A percentile compares a stretch with the other conserved stretches of the same genome.
Evolutionary conservation across 2,797 vertebrate species (phyloP).

Genomic region (Sebastes goodei): DNA sequence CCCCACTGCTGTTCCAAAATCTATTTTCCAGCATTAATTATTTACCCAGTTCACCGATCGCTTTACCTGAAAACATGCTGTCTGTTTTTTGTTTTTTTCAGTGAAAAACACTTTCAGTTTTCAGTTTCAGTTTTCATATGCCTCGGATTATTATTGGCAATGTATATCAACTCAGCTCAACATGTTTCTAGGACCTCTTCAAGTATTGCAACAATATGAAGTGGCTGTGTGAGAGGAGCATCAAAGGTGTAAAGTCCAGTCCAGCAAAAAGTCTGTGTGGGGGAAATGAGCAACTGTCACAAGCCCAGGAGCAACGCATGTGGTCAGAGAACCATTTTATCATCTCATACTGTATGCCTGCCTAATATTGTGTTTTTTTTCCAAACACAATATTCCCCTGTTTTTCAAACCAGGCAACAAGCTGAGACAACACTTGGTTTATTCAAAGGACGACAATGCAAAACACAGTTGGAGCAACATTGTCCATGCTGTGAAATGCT

Average conservation of each 20-base stretch:
- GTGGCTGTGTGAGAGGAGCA: not conserved
- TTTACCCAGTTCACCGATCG: not conserved
- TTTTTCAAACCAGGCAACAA: constrained; percentile 1
- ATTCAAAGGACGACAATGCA: not conserved
- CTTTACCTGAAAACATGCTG: not conserved
- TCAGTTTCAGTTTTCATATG: not conserved
- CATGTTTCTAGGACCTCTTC: not conserved
- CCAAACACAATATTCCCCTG: not conserved
- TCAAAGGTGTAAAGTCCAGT: not conserved
- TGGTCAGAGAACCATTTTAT: not conserved
- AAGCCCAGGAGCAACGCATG: constrained; percentile 4
- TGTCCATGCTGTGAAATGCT: constrained; percentile 12
- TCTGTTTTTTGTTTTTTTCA: not conserved
- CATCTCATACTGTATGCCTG: not conserved
- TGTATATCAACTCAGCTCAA: not conserved
- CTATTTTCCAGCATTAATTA: constrained; percentile 30
- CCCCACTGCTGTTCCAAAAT: constrained; percentile 1
- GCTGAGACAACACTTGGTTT: not conserved
- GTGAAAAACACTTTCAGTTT: not conserved
- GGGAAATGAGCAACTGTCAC: not conserved
- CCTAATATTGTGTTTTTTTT: not conserved
- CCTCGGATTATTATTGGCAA: not conserved
- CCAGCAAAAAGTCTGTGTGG: not conserved
- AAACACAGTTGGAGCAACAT: not conserved
- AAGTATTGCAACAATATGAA: not conserved